Percentiles rank a stretch among this genome's conserved stretches.
phyloP scores from a whole-genome alignment of 2,113 vertebrate species.

The Toxotes jaculatrix region DNA sequence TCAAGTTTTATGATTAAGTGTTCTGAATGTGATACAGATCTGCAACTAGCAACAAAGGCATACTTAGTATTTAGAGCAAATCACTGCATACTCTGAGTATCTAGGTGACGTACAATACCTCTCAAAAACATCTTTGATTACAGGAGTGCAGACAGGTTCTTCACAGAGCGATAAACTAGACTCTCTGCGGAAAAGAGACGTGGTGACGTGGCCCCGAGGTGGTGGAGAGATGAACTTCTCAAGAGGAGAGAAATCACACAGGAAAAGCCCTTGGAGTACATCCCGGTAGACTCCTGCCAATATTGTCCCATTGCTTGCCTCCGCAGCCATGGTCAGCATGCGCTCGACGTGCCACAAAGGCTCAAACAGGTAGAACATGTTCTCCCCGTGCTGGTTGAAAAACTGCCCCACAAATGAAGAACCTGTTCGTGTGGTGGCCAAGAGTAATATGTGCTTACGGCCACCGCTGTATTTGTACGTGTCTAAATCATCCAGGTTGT shows the following conservation, averaged over 20 bases:
- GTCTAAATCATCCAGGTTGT: slow-evolving; percentile 11
- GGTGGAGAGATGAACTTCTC: slow-evolving; percentile 92
- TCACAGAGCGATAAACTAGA: slow-evolving; percentile 94
- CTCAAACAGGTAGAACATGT: slow-evolving; percentile 97
- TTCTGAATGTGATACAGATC: background rate
- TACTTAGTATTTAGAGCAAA: no score
- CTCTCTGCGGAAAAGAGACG: slow-evolving; percentile 91
- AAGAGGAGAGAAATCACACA: slow-evolving; percentile 91
- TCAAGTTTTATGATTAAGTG: background rate
- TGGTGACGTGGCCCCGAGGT: slow-evolving; percentile 89
- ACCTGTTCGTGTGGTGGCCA: slow-evolving; percentile 95
- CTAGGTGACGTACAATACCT: slow-evolving; percentile 71
- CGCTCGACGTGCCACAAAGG: slow-evolving; percentile 96
- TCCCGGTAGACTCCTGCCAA: slow-evolving; percentile 89
- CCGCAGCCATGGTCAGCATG: slow-evolving; percentile 82
- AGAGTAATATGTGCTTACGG: slow-evolving; percentile 90
- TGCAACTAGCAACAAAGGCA: background rate
- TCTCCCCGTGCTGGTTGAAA: slow-evolving; percentile 94
- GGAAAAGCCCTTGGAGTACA: slow-evolving; percentile 91
- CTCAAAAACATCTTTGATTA: slow-evolving; percentile 90
- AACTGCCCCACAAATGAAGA: slow-evolving; percentile 97
- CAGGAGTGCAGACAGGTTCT: slow-evolving; percentile 89
- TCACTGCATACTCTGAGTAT: background rate
- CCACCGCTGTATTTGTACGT: slow-evolving; percentile 15
- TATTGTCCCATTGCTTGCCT: slow-evolving; percentile 84